Evolutionary conservation across 2,113 vertebrate species (phyloP).

Genomic region (Hemibates koningsi): DNA sequence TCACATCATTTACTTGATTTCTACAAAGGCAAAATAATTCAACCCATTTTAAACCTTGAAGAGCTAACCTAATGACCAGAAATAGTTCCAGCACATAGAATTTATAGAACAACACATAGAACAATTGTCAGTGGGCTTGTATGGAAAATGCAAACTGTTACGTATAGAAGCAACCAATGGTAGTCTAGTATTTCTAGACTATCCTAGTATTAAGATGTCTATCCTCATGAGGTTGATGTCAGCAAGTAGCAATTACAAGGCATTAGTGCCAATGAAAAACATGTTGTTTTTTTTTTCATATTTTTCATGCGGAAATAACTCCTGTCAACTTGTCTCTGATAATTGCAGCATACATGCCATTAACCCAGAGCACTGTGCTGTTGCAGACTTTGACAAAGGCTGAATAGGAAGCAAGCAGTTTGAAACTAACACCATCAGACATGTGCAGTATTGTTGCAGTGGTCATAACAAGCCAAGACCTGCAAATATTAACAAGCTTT

Average conservation of each 20-base stretch:
- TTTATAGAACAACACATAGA: background rate
- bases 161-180: background rate
- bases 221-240: background rate
- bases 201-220: background rate
- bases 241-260: background rate
- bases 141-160: background rate
- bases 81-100: background rate
- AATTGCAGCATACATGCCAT: slow-evolving; percentile 1
- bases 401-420: background rate
- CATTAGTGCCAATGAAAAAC: background rate
- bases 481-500: background rate
- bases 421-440: slow-evolving; percentile 32
- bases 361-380: background rate
- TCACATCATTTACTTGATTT: background rate
- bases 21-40: background rate
- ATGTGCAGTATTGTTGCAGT: background rate
- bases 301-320: slow-evolving; percentile 13
- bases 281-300: slow-evolving; percentile 21
- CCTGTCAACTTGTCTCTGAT: slow-evolving; percentile 10
- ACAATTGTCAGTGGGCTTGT: background rate
- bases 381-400: background rate
- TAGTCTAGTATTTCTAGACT: background rate
- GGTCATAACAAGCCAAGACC: background rate
- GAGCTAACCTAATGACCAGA: background rate
- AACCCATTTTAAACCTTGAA: background rate